Conservation (phyloP, 2,797 vertebrate species). For the Tympanoctomys barrerae region DNA sequence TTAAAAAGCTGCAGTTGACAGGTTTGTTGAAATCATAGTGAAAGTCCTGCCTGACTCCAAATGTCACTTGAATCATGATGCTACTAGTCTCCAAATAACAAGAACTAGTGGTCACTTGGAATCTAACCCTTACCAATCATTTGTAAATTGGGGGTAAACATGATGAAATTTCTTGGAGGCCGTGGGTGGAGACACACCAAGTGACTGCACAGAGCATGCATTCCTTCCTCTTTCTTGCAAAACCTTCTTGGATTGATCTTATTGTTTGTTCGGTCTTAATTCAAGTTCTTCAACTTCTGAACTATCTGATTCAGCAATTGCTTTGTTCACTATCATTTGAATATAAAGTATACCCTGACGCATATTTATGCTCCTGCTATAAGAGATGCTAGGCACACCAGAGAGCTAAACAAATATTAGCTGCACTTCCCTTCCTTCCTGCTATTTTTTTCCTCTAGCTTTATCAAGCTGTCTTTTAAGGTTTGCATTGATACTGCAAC, state of each 20-base stretch:
- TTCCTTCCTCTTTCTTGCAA: background rate
- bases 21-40: constrained; percentile 36
- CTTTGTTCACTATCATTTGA: constrained; percentile 54
- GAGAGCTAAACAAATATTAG: constrained; percentile 46
- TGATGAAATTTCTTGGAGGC: background rate
- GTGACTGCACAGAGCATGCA: background rate
- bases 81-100: background rate
- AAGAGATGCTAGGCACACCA: constrained; percentile 20
- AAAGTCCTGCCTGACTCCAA: background rate
- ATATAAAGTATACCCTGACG: constrained; percentile 37
- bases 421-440: background rate
- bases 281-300: constrained; percentile 32
- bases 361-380: background rate
- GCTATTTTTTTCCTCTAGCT: constrained; percentile 1
- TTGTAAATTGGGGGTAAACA: background rate
- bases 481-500: background rate
- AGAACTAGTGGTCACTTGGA: background rate
- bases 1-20: constrained; percentile 4
- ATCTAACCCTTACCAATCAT: background rate
- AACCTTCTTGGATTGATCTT: background rate
- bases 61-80: constrained; percentile 8
- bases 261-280: background rate
- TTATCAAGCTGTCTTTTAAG: constrained; percentile 9
- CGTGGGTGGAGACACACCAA: background rate
- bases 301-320: constrained; percentile 18